phyloP scores from a whole-genome alignment of 2,888 invertebrate species.

The Bombyx huttoni region DNA sequence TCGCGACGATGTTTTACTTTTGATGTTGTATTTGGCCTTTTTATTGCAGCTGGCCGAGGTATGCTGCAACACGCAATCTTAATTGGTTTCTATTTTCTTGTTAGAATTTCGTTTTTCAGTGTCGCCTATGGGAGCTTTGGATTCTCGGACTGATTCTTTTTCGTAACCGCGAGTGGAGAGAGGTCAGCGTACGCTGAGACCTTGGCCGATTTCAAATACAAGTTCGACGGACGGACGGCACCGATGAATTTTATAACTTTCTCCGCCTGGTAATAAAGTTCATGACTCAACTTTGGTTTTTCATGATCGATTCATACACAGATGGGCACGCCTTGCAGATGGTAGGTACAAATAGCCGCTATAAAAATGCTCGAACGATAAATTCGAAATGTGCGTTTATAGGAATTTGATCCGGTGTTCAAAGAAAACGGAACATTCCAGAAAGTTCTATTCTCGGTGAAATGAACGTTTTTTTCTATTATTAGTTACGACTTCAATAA shows the following conservation, averaged over 20 bases:
- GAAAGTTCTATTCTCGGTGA: background rate
- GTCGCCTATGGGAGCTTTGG: slow-evolving; percentile 14
- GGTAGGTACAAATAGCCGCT: slow-evolving; percentile 34
- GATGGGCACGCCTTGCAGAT: slow-evolving; percentile 38
- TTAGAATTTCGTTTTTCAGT: slow-evolving; percentile 13
- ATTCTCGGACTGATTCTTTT: slow-evolving; percentile 20
- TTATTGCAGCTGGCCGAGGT: slow-evolving; percentile 41
- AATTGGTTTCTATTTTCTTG: slow-evolving; percentile 28
- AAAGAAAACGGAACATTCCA: background rate
- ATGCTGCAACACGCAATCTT: slow-evolving; percentile 37
- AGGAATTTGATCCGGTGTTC: background rate
- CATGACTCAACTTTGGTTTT: slow-evolving; percentile 50
- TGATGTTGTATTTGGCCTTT: slow-evolving; percentile 44
- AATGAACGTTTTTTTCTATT: background rate
- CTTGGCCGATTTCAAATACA: slow-evolving; percentile 67
- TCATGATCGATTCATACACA: slow-evolving; percentile 52
- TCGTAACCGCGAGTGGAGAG: slow-evolving; percentile 20
- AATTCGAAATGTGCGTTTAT: slow-evolving; percentile 1
- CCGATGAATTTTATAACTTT: slow-evolving; percentile 54
- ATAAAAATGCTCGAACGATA: slow-evolving; percentile 27
- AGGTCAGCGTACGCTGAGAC: slow-evolving; percentile 55
- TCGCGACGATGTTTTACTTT: slow-evolving; percentile 51
- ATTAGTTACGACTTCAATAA: no score
- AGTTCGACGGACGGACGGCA: slow-evolving; percentile 53
- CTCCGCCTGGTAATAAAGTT: slow-evolving; percentile 55